Conservation (phyloP, 53 echinoderm and acorn worm genomes). For the Patiria pectinifera region DNA sequence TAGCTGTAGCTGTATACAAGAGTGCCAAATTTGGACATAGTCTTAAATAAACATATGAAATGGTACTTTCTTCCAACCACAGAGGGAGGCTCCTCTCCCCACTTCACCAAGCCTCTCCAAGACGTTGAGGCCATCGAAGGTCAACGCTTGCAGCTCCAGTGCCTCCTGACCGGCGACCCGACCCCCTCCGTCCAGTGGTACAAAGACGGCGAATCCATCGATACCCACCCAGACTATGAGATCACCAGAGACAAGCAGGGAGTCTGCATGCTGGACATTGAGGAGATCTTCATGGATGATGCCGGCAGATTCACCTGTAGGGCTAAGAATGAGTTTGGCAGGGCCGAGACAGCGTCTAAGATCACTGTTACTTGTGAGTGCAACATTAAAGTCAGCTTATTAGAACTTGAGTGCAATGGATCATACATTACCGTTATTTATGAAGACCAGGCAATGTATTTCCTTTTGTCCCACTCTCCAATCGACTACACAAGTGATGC, state of each 20-base stretch:
- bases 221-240: constrained; percentile 80
- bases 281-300: constrained; percentile 86
- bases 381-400: background rate
- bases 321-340: constrained; percentile 82
- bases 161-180: constrained; percentile 78
- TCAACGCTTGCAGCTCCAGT: constrained; percentile 75
- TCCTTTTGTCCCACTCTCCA: too few relatives aligned
- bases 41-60: background rate
- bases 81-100: constrained; percentile 76
- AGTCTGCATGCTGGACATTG: constrained; percentile 78
- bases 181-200: constrained; percentile 82
- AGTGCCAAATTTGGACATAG: too few relatives aligned
- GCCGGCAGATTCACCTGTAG: constrained; percentile 80
- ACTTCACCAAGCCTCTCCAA: constrained; percentile 75
- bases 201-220: constrained; percentile 81
- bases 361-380: constrained; percentile 85
- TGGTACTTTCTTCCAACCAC: constrained; percentile 26
- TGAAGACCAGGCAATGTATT: too few relatives aligned
- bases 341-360: constrained; percentile 73
- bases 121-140: constrained; percentile 83
- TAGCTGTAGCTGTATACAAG: too few relatives aligned
- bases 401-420: too few relatives aligned
- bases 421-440: too few relatives aligned
- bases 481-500: too few relatives aligned
- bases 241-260: constrained; percentile 75